Evolutionary conservation across 1,140 invertebrate species (phyloP).

Genomic region (Drosophila miranda): DNA sequence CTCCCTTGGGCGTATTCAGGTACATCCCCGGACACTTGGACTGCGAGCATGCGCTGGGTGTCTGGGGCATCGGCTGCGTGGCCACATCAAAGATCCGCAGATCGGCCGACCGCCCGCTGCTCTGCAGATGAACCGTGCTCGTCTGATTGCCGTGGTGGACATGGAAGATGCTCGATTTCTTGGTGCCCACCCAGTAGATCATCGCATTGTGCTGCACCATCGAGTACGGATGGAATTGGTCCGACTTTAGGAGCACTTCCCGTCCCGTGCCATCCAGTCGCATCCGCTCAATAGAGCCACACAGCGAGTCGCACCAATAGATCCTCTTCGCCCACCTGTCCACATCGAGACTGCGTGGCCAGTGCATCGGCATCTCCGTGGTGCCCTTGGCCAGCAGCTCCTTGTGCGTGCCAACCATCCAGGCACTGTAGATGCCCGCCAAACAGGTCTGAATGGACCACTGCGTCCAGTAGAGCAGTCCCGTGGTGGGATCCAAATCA

Average conservation of each 20-base stretch:
- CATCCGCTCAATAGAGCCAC: constrained; percentile 87
- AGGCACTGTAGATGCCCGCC: constrained; percentile 85
- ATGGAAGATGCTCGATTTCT: constrained; percentile 65
- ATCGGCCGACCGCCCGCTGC: constrained; percentile 53
- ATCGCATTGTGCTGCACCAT: constrained; percentile 86
- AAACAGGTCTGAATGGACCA: constrained; percentile 82
- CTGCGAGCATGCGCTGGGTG: constrained; percentile 61
- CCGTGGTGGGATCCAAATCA: constrained; percentile 64
- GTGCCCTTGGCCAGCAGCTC: constrained; percentile 83
- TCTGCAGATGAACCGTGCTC: constrained; percentile 56
- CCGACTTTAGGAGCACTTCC: constrained; percentile 84
- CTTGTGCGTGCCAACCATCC: constrained; percentile 91
- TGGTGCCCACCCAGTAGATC: constrained; percentile 88
- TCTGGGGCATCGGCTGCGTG: constrained; percentile 43
- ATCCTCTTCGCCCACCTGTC: constrained; percentile 88
- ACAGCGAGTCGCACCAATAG: constrained; percentile 88
- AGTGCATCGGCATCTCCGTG: constrained; percentile 84
- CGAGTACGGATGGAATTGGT: constrained; percentile 88
- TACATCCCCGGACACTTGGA: constrained; percentile 79
- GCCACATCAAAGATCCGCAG: constrained; percentile 70
- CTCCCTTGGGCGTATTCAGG: constrained; percentile 71
- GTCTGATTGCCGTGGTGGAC: constrained; percentile 51
- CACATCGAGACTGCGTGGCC: constrained; percentile 94
- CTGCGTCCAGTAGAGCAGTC: constrained; percentile 91
- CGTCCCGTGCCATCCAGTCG: constrained; percentile 88